A percentile compares a stretch with the other conserved stretches of the same genome.
Conservation (phyloP, 2,113 vertebrate species). For the Charadrius vociferus region DNA sequence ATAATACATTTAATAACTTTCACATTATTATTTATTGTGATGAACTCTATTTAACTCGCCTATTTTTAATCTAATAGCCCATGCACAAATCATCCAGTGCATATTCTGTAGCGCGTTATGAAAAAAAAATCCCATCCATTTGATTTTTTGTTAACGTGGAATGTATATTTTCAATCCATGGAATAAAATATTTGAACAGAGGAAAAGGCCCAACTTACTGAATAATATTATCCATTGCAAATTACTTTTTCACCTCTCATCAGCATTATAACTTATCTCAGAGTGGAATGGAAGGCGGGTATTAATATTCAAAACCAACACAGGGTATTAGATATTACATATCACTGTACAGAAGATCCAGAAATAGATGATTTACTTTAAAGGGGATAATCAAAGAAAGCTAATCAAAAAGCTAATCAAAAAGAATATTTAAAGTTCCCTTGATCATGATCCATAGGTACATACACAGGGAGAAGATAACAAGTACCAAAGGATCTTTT, state of each 20-base stretch:
- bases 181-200: conserved; percentile 31
- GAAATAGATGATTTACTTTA: conserved; percentile 56
- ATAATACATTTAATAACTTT: not conserved
- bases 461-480: not conserved
- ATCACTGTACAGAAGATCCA: conserved; percentile 17
- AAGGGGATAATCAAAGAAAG: conserved; percentile 54
- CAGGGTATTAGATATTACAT: not conserved
- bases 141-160: not conserved
- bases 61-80: conserved; percentile 1
- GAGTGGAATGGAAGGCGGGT: not conserved
- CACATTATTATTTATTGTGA: not conserved
- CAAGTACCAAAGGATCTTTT: not conserved
- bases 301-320: conserved; percentile 56
- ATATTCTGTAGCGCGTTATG: not conserved
- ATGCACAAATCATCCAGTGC: not conserved
- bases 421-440: conserved; percentile 44
- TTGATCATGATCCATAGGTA: conserved; percentile 47
- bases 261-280: not conserved
- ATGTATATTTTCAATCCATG: conserved; percentile 3
- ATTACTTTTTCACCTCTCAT: conserved; percentile 35
- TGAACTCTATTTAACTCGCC: not conserved
- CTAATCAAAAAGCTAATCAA: conserved; percentile 62
- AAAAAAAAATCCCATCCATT: not conserved
- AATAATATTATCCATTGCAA: conserved; percentile 29
- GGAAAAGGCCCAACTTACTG: not conserved